Conservation (phyloP, 2,888 invertebrate genomes). For the Caradrina clavipalpis region DNA sequence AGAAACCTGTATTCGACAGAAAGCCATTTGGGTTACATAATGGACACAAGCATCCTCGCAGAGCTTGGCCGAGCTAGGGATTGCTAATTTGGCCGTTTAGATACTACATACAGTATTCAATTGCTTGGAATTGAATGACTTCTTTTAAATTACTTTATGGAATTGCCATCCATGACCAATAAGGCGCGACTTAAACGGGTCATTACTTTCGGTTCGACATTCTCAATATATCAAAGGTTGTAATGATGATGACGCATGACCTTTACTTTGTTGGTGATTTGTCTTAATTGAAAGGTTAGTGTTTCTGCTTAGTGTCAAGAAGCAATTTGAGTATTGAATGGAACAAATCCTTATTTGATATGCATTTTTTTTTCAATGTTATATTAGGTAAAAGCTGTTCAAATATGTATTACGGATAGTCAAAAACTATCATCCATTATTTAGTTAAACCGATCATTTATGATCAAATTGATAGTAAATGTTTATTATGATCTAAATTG, state of each 20-base stretch:
- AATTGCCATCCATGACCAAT: neutral
- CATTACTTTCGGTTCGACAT: neutral
- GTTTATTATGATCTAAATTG: no score
- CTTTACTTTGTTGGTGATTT: neutral
- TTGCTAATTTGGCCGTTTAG: conserved; percentile 18
- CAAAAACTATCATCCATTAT: neutral
- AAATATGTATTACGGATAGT: no score
- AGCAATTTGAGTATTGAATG: no score
- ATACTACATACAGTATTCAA: conserved; percentile 1
- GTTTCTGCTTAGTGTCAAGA: no score
- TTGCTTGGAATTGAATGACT: neutral
- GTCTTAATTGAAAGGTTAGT: neutral
- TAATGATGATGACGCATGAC: neutral
- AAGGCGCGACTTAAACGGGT: neutral
- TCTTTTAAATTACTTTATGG: neutral
- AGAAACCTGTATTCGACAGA: conserved; percentile 50
- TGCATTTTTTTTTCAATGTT: no score
- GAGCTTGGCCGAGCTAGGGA: conserved; percentile 3
- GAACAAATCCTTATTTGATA: no score
- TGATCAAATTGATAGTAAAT: no score
- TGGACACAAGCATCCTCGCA: conserved; percentile 19
- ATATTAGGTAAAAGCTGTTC: no score
- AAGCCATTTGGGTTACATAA: conserved; percentile 34
- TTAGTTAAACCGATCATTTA: no score
- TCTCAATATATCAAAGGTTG: neutral